These are phyloP conservation scores for Struthio camelus DNA, from an alignment of 2,113 vertebrate species.

Conservation along the genomic window DNA sequence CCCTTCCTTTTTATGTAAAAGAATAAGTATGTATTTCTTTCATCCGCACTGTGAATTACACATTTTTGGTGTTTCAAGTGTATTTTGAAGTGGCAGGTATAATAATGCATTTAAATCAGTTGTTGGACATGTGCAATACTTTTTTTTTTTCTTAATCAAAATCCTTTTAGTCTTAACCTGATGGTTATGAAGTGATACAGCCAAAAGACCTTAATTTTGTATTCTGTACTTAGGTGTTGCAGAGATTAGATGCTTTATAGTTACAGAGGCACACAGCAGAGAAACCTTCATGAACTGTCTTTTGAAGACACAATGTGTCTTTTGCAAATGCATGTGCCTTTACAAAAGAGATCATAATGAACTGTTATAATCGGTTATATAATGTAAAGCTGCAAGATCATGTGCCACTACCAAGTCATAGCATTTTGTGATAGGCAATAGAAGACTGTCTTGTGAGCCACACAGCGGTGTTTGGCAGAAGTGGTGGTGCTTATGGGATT, in stretches of 20 bases:
- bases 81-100: not conserved
- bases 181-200: not conserved
- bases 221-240: not conserved
- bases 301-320: not conserved
- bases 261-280: not conserved
- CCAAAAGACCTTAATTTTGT: not conserved
- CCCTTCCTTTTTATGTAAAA: not conserved
- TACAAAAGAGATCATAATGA: not conserved
- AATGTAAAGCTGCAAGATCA: not conserved
- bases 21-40: constrained; percentile 21
- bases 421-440: not conserved
- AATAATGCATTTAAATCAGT: not conserved
- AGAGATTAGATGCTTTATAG: not conserved
- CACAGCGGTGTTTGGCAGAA: not conserved
- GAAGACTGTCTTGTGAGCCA: not conserved
- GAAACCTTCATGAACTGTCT: not conserved
- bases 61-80: not conserved
- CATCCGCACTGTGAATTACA: not conserved
- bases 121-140: not conserved
- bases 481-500: not conserved
- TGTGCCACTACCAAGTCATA: not conserved
- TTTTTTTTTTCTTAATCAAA: not conserved
- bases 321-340: not conserved
- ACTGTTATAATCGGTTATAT: constrained; percentile 5
- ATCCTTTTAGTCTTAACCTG: not conserved